These are phyloP conservation scores for Harpalus rubripes DNA, from an alignment of 2,888 invertebrate genomes.

Conservation along the genomic window DNA sequence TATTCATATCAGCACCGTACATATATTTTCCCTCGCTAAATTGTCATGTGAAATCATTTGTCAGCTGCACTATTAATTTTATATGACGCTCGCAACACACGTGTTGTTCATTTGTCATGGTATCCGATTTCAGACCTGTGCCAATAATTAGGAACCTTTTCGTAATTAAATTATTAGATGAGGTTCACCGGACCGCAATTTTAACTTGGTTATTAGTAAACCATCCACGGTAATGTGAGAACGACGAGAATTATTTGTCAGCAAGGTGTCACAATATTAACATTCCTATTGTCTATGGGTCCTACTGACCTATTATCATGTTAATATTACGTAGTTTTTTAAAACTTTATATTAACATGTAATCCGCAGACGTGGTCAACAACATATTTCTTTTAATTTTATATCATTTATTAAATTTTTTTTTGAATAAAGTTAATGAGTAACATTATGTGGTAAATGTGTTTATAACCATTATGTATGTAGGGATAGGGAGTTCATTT, in stretches of 20 bases:
- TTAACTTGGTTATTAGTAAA: neutral
- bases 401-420: too few species aligned
- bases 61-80: constrained; percentile 53
- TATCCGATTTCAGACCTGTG: constrained; percentile 43
- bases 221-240: neutral
- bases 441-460: too few species aligned
- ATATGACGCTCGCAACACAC: constrained; percentile 37
- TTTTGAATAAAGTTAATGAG: too few species aligned
- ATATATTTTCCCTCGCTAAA: constrained; percentile 52
- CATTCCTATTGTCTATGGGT: too few species aligned
- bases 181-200: neutral
- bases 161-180: constrained; percentile 53
- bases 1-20: constrained; percentile 28
- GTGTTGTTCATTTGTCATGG: constrained; percentile 51
- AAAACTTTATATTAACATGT: too few species aligned
- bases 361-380: too few species aligned
- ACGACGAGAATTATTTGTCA: neutral
- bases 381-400: too few species aligned
- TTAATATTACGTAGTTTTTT: too few species aligned
- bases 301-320: too few species aligned
- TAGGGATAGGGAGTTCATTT: too few species aligned
- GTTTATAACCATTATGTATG: too few species aligned
- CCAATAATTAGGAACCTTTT: constrained; percentile 45
- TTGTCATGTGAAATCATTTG: constrained; percentile 54
- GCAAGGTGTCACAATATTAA: neutral